These are phyloP conservation scores for Galaxea fascicularis DNA, from an alignment of 92 coral and sea anemone genomes.

Conservation along the genomic window DNA sequence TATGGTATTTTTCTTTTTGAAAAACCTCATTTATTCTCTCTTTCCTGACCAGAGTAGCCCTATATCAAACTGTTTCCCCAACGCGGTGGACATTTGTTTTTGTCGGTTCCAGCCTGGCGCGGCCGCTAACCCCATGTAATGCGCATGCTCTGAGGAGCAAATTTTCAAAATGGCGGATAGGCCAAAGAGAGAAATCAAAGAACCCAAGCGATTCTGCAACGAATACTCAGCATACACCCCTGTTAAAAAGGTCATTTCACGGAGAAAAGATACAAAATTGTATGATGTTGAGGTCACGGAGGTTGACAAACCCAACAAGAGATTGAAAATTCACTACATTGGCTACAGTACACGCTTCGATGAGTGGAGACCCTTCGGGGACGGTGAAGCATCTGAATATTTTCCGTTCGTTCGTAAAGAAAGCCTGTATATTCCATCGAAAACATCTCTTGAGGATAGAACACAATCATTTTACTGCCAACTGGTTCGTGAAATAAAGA, in stretches of 20 bases:
- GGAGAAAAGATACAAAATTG: constrained; percentile 42
- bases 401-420: constrained; percentile 41
- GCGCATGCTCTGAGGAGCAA: no score
- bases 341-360: constrained; percentile 48
- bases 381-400: constrained; percentile 32
- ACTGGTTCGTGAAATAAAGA: constrained; percentile 53
- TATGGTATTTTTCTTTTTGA: no score
- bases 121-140: constrained; percentile 29
- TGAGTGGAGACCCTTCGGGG: constrained; percentile 63
- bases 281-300: constrained; percentile 61
- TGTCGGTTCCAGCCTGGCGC: constrained; percentile 29
- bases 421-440: constrained; percentile 29
- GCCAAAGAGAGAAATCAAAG: constrained; percentile 43
- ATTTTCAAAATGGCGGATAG: constrained; percentile 57
- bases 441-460: constrained; percentile 45
- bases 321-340: no score
- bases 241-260: constrained; percentile 31
- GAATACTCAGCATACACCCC: constrained; percentile 28
- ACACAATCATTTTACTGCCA: constrained; percentile 19
- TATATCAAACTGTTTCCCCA: constrained; percentile 61
- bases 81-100: constrained; percentile 52
- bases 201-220: constrained; percentile 38
- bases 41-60: no score
- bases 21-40: no score
- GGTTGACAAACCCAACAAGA: constrained; percentile 52